Base-by-base conservation (phyloP, 53 echinoderm and acorn worm genomes). In the Mesocentrotus franciscanus region DNA sequence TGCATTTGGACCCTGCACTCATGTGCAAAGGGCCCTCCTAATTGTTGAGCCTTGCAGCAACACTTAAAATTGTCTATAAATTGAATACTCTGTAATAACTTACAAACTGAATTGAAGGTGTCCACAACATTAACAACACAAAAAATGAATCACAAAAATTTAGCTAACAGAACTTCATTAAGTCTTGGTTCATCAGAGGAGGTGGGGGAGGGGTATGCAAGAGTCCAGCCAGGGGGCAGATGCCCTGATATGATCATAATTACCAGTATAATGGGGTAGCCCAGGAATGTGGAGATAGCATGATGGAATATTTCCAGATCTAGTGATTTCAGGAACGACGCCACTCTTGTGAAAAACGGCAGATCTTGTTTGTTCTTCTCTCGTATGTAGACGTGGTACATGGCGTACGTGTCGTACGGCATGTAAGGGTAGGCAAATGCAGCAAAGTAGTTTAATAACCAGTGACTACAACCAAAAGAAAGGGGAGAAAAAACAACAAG, bases 401-500 rank as follows among this genome's bases (percentile, higher is more conserved):
- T 96, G 74, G 96, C 96, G 64, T 96, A 91, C 60, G 96, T 93
- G 83, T 97, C 97, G 60, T 97, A 97, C 32, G 96, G 68, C 97
- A 97, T 97, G 96, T 96, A 97, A 1, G 97, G 96, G 22, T 96
- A 85, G 34, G 95, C 97, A 56, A 97, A 96, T n/a, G 95, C 93
- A 34, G 96, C 93, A 60, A 96, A 97, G 4, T 95, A 91, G 70
- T 97, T 96, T 83, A 96, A 90, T 9, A 97, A 78, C 96, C 96
- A 96, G 72, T 96, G 95, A 39, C 97, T 97, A 93, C 32, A 36
- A 57, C 12, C 33, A 29, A 94, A 55, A 94, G 9, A 29, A 94
- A 30, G 71, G 12, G 24, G 33, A 92, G 24, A 60, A 18, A 85
- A 55, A 85, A 85, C 2, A 42, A 85, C n/a, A 16, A 49, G 0